Evolutionary conservation across 1,140 invertebrate genomes (phyloP), one percentile per base, ranked within the genome.

Genomic region (Trichonephila clavata): DNA sequence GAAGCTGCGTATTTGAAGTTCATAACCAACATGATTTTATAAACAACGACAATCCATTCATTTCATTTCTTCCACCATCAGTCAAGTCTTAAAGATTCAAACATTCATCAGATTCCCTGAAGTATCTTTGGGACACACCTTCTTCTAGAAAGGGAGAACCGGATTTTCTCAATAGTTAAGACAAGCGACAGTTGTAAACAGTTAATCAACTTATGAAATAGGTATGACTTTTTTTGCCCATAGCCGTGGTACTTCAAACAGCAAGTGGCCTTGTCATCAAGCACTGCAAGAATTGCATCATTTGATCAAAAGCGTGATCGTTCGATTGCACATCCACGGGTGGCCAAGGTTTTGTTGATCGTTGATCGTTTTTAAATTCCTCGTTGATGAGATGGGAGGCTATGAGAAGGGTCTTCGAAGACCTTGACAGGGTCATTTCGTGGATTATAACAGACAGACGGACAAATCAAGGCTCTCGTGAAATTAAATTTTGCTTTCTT

Each of bases 351-450:
- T 83, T 77, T 39, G 71, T 32, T 39, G 24, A 57, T 83, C 81
- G 24, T 43, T 57, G 81, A 83, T 83, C 43, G 50, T 59, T 59
- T 59, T 57, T 50, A 27, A 83, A 21, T 83, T 24, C 81, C 21
- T 83, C 50, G 43, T 13, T 83, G 39, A 50, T 50, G 77, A 50
- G 27, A 50, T 81, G 77, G 50, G 50, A 50, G 50, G 50, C 50
- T 50, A 50, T 50, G 77, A 50, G 27, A 50, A 32, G 77, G 16
- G 27, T 18, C 77, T 81, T 81, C 5, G 39, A 32, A 81, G 32
- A 81, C 77, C 77, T 81, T 81, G 77, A 8, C 77, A 81, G 77
- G 77, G 77, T 81, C 77, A 81, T 50, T 39, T 81, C 77, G 77
- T 81, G 77, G 77, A 81, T 68, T 68, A 68, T 68, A 68, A 68